These are phyloP conservation scores for Xiphophorus hellerii DNA, from an alignment of 2,113 vertebrate species.

Conservation along the genomic window DNA sequence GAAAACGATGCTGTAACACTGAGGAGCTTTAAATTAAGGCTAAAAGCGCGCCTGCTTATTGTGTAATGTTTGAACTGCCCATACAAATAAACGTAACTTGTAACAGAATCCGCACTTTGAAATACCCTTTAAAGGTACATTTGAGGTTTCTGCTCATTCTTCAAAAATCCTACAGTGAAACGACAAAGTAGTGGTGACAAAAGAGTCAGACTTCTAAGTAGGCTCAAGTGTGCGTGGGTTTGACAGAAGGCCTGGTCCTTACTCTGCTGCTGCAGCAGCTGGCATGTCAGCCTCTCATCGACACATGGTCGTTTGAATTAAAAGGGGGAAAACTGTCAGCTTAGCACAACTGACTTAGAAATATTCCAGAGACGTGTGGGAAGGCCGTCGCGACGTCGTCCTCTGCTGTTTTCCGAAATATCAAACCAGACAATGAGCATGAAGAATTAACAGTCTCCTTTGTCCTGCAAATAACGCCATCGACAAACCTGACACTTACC, in stretches of 20 bases:
- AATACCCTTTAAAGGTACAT: background rate
- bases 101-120: no score
- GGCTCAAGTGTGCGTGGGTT: constrained; percentile 29
- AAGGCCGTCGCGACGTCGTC: constrained; percentile 15
- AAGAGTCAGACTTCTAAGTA: constrained; percentile 12
- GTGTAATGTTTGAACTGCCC: no score
- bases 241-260: constrained; percentile 27
- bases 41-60: no score
- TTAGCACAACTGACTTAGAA: constrained; percentile 30
- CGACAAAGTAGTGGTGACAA: constrained; percentile 21
- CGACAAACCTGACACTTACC: constrained; percentile 66
- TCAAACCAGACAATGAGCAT: constrained; percentile 55
- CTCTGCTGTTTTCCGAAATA: constrained; percentile 53
- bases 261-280: constrained; percentile 20
- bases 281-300: constrained; percentile 28
- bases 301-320: constrained; percentile 60
- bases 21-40: background rate
- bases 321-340: constrained; percentile 37
- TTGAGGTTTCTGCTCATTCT: background rate
- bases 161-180: constrained; percentile 23
- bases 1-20: no score
- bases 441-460: constrained; percentile 56
- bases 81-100: no score
- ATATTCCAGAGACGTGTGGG: constrained; percentile 21
- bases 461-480: constrained; percentile 71